Base-by-base conservation (phyloP, 2,797 vertebrate species). In the Dermochelys coriacea region DNA sequence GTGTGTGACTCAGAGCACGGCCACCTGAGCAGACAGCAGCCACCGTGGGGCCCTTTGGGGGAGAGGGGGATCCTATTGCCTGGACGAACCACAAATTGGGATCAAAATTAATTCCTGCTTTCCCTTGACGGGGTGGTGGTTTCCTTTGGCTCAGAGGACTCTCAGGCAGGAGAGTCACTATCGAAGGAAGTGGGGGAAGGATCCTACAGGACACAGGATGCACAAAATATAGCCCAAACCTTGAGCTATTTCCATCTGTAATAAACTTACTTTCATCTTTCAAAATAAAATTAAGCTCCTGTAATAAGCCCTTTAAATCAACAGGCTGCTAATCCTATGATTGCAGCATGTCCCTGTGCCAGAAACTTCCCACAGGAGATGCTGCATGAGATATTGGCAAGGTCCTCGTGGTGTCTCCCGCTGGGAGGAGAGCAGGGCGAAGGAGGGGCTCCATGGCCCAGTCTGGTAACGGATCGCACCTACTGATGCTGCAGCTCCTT, bases 261-360 rank as follows among this genome's bases (percentile, higher is more conserved):
- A 98, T 93, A 97, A 96, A 96, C 97, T 98, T 96, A 96, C 95
- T 98, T 98, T 97, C 92, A 95, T 97, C 94, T 98, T 97, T 98
- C 98, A 98, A 98, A 98, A 98, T 97, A 97, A 96, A 98, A 97
- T 96, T 98, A 98, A 97, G 97, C 96, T 88, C 82, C 96, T 95
- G 92, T 98, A 98, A 97, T 97, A 98, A 98, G 96, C 97, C 91
- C 90, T 98, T 98, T 98, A 98, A 98, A 98, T 97, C 98, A 98
- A 97, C 97, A 96, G 95, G 91, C 96, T 97, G 92, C 93, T 98
- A 97, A 97, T 97, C 97, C 97, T 93, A 37, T 94, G 94, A 95
- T 94, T 91, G 86, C 88, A 95, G 50, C 79, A 31, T 54, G 91
- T 94, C 90, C 92, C 31, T 47, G 11, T 96, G 87, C 93, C 88